A percentile compares a stretch with the other conserved stretches of the same genome.
phyloP scores from a whole-genome alignment of 2,888 invertebrate species.

The Plebejus argus region DNA sequence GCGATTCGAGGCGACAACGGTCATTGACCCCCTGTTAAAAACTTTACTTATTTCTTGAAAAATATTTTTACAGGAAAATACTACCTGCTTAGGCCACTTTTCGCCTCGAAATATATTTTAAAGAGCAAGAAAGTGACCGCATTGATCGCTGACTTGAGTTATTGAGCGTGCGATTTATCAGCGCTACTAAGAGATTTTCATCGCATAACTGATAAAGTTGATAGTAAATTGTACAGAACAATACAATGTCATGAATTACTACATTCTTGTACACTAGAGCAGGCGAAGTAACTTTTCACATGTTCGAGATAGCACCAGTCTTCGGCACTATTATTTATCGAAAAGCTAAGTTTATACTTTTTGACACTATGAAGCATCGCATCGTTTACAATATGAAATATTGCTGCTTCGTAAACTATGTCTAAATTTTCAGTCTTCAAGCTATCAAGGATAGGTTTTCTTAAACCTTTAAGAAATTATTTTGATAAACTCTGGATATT shows the following conservation, averaged over 20 bases:
- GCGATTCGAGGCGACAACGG: neutral
- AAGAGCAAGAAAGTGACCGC: too few relatives aligned
- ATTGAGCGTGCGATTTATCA: too few relatives aligned
- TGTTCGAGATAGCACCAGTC: neutral
- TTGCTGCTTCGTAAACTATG: neutral
- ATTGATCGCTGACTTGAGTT: too few relatives aligned
- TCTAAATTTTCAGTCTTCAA: slow-evolving; percentile 1
- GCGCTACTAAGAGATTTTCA: too few relatives aligned
- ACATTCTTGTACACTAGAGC: neutral
- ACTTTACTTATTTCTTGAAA: too few relatives aligned
- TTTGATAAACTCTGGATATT: too few relatives aligned
- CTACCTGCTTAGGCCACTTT: too few relatives aligned
- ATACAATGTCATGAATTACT: neutral
- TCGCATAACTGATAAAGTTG: too few relatives aligned
- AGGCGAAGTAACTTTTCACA: neutral
- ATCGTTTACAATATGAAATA: neutral
- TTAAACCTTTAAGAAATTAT: too few relatives aligned
- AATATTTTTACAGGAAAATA: too few relatives aligned
- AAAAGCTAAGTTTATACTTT: slow-evolving; percentile 15
- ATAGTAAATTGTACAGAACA: too few relatives aligned
- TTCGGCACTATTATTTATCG: slow-evolving; percentile 13
- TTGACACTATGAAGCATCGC: slow-evolving; percentile 18
- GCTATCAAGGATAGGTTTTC: neutral
- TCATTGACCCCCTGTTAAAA: neutral
- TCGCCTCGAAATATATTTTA: too few relatives aligned